phyloP scores from a whole-genome alignment of 2,888 invertebrate species.

The Cotesia congregata region DNA sequence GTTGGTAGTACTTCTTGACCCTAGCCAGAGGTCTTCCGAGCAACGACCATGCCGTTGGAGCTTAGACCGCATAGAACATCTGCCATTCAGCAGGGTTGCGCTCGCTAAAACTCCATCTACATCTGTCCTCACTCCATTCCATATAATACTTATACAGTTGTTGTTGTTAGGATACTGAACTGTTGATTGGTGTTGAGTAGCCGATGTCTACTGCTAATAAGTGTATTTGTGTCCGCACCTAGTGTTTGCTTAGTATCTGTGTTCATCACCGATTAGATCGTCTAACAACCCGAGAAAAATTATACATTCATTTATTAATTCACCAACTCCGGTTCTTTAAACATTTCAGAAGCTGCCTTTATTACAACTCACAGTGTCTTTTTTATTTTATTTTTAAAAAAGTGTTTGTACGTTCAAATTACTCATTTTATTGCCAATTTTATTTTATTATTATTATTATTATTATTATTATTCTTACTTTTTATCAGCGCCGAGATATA shows the following conservation, averaged over 20 bases:
- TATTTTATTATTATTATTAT: not conserved
- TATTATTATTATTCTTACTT: not conserved
- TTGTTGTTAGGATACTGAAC: not conserved
- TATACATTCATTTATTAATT: not conserved
- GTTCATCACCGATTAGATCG: not conserved
- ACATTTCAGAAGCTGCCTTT: not conserved
- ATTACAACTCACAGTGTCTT: not conserved
- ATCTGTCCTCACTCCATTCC: not conserved
- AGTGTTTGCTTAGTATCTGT: not conserved
- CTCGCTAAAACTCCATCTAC: not conserved
- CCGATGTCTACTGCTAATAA: not conserved
- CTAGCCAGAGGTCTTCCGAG: not conserved
- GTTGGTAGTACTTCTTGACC: not conserved
- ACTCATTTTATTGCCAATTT: too few species aligned
- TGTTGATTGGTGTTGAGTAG: not conserved
- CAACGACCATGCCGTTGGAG: not conserved
- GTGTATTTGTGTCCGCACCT: not conserved
- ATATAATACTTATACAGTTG: not conserved
- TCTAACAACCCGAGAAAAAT: not conserved
- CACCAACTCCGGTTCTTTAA: not conserved
- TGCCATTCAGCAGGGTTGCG: not conserved
- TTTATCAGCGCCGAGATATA: not conserved
- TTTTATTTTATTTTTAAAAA: conserved; percentile 6
- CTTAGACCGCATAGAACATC: not conserved
- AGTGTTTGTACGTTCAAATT: not conserved